Base-by-base conservation (phyloP, 2,797 vertebrate species). In the Onychomys torridus region DNA sequence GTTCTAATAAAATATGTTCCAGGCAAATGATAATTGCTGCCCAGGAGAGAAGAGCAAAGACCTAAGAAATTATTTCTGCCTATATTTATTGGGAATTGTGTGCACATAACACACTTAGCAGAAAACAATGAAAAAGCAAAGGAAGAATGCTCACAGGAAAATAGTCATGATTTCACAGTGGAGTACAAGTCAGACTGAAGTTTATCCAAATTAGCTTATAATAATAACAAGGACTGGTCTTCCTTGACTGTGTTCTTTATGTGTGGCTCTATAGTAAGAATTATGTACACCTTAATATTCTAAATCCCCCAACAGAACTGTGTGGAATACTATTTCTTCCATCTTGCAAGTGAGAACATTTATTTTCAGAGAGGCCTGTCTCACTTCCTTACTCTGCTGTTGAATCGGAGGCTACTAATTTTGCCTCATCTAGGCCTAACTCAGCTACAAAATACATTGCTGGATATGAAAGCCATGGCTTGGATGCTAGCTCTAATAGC, bases 1-100 rank as follows among this genome's bases (percentile, higher is more conserved):
- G 96, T 98, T 98, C 97, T 43, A 98, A 97, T 97, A 91, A 98
- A 96, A 97, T 92, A 91, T 87, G 84, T 98, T 98, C 97, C 97
- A 97, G 92, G 93, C 75, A 98, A 98, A 98, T 98, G 98, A 97
- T 98, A 98, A 98, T 98, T 98, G 97, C 97, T 98, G 94, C 98
- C 98, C 98, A 98, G 89, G 98, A 98, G 97, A 98, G 91, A 55
- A 94, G 98, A 95, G 94, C 97, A 94, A 98, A 96, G 96, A 97
- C 43, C 75, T 71, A 95, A 97, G 97, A 97, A 98, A 94, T 95
- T 96, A 92, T 97, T 98, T 98, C 97, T 94, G 95, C 85, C 71
- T 91, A 97, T 91, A 2, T 71, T 97, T 98, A 88, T 43, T 97
- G 97, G 95, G 96, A 98, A 98, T 93, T 95, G 81, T 95, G 77